Evolutionary conservation across 2,797 vertebrate species (phyloP), one percentile per base, ranked within the genome.

Genomic region (Rhinophrynus dorsalis): DNA sequence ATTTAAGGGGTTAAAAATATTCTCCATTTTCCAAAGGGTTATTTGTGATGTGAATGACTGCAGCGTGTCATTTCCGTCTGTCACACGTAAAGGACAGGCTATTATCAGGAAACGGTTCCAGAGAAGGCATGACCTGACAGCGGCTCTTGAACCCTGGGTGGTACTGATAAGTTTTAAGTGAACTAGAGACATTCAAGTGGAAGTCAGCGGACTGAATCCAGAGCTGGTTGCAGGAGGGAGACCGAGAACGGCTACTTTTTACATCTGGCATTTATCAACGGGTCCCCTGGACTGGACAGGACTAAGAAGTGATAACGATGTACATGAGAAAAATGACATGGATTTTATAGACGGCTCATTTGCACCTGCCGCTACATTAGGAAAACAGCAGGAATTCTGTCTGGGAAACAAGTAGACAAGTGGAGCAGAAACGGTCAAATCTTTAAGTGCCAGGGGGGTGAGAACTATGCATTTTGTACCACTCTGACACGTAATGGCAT

Each of bases 211-310:
- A 75, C 79, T 78, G 81, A 82, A 79, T 77, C 70, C 66, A 27
- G 27, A 45, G 67, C 78, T 78, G 74, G 65, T 47, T 75, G n/a
- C n/a, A n/a, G 44, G 76, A 63, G 81, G 88, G 88, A 90, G 81
- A 85, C 84, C 76, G 82, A 83, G 81, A 32, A 0, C 2, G 37
- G 69, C 66, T 18, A 77, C 75, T 71, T 80, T 82, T 9, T 72
- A 55, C 50, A 50, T 81, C 92, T 94, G 94, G 88, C 83, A 88
- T 93, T 85, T 90, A 91, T 96, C 94, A 93, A 56, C 83, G 80
- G 63, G 83, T 76, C 74, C 75, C 77, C 75, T 65, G 70, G 0
- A 0, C 15, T 68, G 1, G 82, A 82, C 79, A 83, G 76, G 75
- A 72, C 78, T 78, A 81, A 81, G 80, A 84, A 81, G 76, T 56